These are phyloP conservation scores for Chamaetylas fuelleborni DNA, from an alignment of 2,113 vertebrate species.

Conservation along the genomic window DNA sequence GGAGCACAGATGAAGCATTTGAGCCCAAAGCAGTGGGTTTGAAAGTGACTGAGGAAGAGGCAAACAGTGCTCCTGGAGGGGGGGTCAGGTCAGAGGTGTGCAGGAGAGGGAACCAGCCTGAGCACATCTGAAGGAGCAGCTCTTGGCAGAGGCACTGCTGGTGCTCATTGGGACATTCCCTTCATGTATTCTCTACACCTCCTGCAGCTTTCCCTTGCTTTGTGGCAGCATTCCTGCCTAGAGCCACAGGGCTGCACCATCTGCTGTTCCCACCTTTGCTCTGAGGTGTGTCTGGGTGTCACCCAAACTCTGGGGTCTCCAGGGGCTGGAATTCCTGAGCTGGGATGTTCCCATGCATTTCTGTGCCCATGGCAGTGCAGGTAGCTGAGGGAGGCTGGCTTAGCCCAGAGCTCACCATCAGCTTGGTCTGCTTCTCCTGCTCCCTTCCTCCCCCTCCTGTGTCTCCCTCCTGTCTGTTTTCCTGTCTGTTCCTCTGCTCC, in stretches of 20 bases:
- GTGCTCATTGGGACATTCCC: rapidly evolving
- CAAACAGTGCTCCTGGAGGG: not conserved
- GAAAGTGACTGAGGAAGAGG: not conserved
- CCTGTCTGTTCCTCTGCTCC: not conserved
- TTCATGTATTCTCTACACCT: not conserved
- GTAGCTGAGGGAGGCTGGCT: not conserved
- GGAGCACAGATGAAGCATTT: not conserved
- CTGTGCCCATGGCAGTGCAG: not conserved
- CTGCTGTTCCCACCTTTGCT: not conserved
- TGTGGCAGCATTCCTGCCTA: not conserved
- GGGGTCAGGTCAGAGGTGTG: not conserved
- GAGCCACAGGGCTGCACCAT: not conserved
- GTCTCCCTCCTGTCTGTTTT: not conserved
- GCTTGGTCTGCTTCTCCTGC: not conserved
- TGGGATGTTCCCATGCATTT: not conserved
- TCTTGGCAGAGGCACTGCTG: not conserved
- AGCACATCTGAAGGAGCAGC: not conserved
- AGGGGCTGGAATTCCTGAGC: not conserved
- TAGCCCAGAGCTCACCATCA: not conserved
- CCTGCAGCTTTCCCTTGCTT: not conserved
- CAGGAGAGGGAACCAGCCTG: not conserved
- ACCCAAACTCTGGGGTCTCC: not conserved
- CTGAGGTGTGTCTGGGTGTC: not conserved
- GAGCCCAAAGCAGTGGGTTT: not conserved
- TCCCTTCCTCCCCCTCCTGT: not conserved